A percentile compares a stretch with the other conserved stretches of the same genome.
These are phyloP conservation scores for Thalpophila matura DNA, from an alignment of 2,888 invertebrate genomes.

Conservation along the genomic window DNA sequence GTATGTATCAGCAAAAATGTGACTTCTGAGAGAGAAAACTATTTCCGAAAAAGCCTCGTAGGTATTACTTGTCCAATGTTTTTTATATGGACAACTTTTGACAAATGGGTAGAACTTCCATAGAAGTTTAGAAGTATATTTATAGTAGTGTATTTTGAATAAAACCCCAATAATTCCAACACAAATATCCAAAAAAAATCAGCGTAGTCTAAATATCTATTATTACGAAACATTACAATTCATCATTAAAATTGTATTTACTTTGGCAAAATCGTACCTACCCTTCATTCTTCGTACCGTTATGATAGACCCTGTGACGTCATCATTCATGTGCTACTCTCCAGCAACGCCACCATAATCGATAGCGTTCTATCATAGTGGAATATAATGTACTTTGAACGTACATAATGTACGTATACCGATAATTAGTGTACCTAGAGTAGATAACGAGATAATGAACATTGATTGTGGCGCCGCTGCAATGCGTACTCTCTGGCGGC, in stretches of 20 bases:
- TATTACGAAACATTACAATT: conserved; percentile 1
- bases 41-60: background rate
- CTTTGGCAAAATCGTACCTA: conserved; percentile 13
- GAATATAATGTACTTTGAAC: no score
- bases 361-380: no score
- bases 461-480: no score
- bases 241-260: conserved; percentile 18
- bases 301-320: conserved; percentile 34
- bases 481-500: no score
- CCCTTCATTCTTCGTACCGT: conserved; percentile 5
- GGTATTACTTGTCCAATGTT: background rate
- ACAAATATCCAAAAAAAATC: background rate
- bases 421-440: no score
- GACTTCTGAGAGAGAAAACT: background rate
- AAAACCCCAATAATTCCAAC: background rate
- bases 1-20: no score
- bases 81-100: conserved; percentile 6
- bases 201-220: conserved; percentile 12
- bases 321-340: no score
- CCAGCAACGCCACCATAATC: no score
- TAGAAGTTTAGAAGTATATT: conserved; percentile 19
- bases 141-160: no score
- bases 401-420: no score
- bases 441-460: no score
- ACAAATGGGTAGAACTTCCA: background rate